Percentiles rank a stretch among this genome's conserved stretches.
These are phyloP conservation scores for Diplodus sargus DNA, from an alignment of 2,797 vertebrate genomes.

Conservation along the genomic window DNA sequence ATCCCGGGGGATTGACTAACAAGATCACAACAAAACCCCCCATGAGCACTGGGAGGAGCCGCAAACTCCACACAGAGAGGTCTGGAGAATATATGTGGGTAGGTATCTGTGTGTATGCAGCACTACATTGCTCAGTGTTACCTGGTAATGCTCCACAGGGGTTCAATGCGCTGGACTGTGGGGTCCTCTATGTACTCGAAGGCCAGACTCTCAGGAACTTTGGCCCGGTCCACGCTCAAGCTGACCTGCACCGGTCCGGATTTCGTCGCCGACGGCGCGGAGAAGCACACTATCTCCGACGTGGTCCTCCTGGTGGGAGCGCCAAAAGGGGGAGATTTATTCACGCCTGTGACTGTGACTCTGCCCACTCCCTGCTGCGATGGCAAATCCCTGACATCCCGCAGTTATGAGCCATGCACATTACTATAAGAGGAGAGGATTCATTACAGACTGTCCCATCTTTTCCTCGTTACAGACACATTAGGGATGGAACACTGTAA, in stretches of 20 bases:
- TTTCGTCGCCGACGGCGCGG: constrained; percentile 88
- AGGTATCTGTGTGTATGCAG: neutral
- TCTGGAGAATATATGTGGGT: neutral
- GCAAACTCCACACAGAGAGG: neutral
- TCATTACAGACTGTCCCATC: constrained; percentile 68
- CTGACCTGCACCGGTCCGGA: constrained; percentile 88
- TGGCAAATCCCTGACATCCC: constrained; percentile 51
- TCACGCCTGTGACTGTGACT: constrained; percentile 54
- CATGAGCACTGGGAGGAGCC: neutral
- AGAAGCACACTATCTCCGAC: constrained; percentile 92
- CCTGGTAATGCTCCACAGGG: constrained; percentile 97
- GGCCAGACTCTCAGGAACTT: constrained; percentile 86
- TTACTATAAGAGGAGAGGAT: constrained; percentile 50
- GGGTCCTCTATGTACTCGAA: constrained; percentile 97
- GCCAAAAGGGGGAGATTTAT: constrained; percentile 36
- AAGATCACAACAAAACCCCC: neutral
- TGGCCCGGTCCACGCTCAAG: constrained; percentile 91
- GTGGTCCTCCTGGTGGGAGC: constrained; percentile 84
- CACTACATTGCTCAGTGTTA: constrained; percentile 59
- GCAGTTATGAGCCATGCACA: constrained; percentile 53
- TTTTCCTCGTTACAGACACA: constrained; percentile 80
- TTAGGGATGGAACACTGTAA: constrained; percentile 86
- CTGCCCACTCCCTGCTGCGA: constrained; percentile 41
- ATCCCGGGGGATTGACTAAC: neutral
- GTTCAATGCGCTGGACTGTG: constrained; percentile 93